phyloP scores from a whole-genome alignment of 2,888 invertebrate genomes.

The Tinea trinotella region DNA sequence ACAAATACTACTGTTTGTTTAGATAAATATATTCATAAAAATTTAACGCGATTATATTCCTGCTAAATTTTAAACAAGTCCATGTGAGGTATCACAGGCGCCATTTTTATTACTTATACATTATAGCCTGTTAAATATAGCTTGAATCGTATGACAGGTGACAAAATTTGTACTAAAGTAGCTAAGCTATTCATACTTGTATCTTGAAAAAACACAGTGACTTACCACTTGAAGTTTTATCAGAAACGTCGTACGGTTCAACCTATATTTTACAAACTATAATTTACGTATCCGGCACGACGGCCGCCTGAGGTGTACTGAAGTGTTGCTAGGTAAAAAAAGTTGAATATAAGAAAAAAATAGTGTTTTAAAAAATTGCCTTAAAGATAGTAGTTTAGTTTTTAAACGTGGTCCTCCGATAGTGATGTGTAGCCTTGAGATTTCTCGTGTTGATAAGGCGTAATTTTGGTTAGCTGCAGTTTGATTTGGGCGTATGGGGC shows the following conservation, averaged over 20 bases:
- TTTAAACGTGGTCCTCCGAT: neutral
- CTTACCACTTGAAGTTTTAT: too few relatives aligned
- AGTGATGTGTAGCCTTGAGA: neutral
- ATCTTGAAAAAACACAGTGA: too few relatives aligned
- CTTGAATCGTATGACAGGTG: too few relatives aligned
- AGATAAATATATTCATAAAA: neutral
- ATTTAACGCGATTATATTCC: neutral
- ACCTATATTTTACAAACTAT: too few relatives aligned
- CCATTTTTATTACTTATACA: too few relatives aligned
- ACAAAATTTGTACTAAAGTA: too few relatives aligned
- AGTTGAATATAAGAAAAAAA: slow-evolving; percentile 6
- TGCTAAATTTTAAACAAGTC: neutral
- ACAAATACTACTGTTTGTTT: neutral
- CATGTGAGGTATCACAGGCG: neutral
- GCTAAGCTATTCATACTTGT: too few relatives aligned
- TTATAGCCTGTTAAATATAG: too few relatives aligned
- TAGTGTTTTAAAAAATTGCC: neutral
- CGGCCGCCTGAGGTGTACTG: neutral
- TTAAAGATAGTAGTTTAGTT: neutral
- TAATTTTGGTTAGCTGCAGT: neutral
- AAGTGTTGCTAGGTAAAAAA: neutral
- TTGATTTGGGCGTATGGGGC: slow-evolving; percentile 8
- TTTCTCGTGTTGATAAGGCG: neutral
- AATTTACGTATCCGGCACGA: neutral
- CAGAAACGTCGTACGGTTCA: too few relatives aligned